These are phyloP conservation scores for Hypena proboscidalis DNA, from an alignment of 2,888 invertebrate genomes.

Conservation along the genomic window DNA sequence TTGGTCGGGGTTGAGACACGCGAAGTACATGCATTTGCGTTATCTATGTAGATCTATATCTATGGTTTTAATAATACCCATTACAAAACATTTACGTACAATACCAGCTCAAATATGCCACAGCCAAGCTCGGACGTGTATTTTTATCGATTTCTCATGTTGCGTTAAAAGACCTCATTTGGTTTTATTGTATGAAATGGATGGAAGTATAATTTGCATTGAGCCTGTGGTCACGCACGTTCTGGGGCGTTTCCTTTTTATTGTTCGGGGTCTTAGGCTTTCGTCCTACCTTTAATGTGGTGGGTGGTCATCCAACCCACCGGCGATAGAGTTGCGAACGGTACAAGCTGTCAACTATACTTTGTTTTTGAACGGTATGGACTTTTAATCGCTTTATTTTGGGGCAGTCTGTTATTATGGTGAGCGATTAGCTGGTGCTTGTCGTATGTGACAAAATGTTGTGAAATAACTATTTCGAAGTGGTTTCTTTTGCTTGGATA, in stretches of 20 bases:
- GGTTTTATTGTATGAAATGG: slow-evolving; percentile 82
- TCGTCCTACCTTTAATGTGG: slow-evolving; percentile 66
- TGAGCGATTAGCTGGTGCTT: slow-evolving; percentile 3
- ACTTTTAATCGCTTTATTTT: slow-evolving; percentile 42
- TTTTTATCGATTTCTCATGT: slow-evolving; percentile 80
- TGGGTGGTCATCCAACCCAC: slow-evolving; percentile 54
- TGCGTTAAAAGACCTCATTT: slow-evolving; percentile 83
- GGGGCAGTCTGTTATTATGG: slow-evolving; percentile 24
- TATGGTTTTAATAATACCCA: too few species aligned
- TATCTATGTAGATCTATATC: too few species aligned
- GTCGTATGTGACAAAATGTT: slow-evolving; percentile 2
- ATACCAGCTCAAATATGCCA: slow-evolving; percentile 27
- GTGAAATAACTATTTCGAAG: not conserved
- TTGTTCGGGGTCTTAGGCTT: slow-evolving; percentile 69
- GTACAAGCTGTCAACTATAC: slow-evolving; percentile 44
- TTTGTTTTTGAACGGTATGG: slow-evolving; percentile 38
- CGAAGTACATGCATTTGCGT: too few species aligned
- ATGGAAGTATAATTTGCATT: slow-evolving; percentile 83
- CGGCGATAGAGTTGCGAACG: slow-evolving; percentile 41
- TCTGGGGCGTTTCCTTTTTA: slow-evolving; percentile 69
- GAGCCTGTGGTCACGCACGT: slow-evolving; percentile 80
- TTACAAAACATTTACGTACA: slow-evolving; percentile 39
- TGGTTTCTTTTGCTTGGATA: not conserved
- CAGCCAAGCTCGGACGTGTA: slow-evolving; percentile 49
- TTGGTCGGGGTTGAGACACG: too few species aligned